Base-by-base conservation (phyloP, 2,113 vertebrate genomes). In the Muntiacus muntjak region DNA sequence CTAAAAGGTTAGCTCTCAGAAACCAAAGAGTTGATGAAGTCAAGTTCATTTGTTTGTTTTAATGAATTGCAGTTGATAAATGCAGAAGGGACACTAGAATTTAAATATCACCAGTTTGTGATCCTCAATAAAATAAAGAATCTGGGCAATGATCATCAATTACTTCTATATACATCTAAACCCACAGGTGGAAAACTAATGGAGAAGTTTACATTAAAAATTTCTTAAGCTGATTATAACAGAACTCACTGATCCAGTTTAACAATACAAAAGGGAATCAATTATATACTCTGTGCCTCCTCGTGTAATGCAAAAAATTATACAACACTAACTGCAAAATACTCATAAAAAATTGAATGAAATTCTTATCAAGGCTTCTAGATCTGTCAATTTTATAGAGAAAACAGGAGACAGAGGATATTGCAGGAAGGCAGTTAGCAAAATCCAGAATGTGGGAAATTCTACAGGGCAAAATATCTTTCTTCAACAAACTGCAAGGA, bases 31-130 rank as follows among this genome's bases (percentile, higher is more conserved):
- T 79, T 91, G 57, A 78, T 82, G 71, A 91, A 40, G n/a, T 19
- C 16, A 96, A 84, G 4, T 57, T 71, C 79, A 26, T 67, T 79
- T 78, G 25, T 96, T 94, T 83, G 57, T 97, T 93, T 90, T 85
- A 94, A 84, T 76, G 25, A 90, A 62, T 67, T 95, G 7, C 26
- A 81, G 40, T 54, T 92, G 74, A 76, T 95, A 89, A 91, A 92
- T 60, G 36, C n/a, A 84, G 30, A 94, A 95, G 7, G 1, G 54
- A 79, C 74, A 55, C 62, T 52, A 95, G 17, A 67, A 93, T 67
- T 91, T 78, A 91, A 94, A 30, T 55, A 91, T 87, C 54, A 26
- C 36, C 50, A 62, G n/a, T 86, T 84, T 93, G 17, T 30, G 90
- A 95, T 54, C 30, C 4, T 3, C 88, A 91, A 84, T 79, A 21